phyloP scores from a whole-genome alignment of 2,113 vertebrate species.

The Ageneiosus marmoratus region DNA sequence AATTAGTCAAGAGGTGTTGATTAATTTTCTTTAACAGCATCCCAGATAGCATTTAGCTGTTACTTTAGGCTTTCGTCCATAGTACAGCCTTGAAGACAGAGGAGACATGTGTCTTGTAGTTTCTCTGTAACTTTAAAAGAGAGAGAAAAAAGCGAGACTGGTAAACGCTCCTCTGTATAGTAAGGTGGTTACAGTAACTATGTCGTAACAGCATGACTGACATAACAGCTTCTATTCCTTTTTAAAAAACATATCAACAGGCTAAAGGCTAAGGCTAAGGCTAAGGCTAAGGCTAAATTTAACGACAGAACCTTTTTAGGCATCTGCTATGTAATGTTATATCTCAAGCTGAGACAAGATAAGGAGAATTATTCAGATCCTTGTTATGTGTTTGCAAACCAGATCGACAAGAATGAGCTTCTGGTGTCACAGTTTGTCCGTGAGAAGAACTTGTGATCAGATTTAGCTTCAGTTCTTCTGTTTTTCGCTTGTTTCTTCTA shows the following conservation, averaged over 20 bases:
- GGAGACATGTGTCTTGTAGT: not conserved
- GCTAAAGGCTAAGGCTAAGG: too few relatives aligned
- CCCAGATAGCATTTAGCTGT: not conserved
- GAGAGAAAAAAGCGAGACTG: not conserved
- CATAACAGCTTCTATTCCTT: not conserved
- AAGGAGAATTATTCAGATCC: not conserved
- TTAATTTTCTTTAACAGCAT: not conserved
- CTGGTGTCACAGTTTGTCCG: not conserved
- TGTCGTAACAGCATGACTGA: not conserved
- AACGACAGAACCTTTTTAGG: not conserved
- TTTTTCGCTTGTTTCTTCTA: not conserved
- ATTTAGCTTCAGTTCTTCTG: not conserved
- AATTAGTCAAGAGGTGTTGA: not conserved
- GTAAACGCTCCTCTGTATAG: not conserved
- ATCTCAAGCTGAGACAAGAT: not conserved
- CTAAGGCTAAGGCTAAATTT: not conserved
- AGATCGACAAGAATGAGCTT: not conserved
- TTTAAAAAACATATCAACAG: not conserved
- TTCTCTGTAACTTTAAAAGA: not conserved
- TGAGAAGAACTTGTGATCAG: not conserved
- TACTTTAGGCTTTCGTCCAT: not conserved
- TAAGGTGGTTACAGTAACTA: not conserved
- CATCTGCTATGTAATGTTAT: not conserved
- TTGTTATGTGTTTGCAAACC: not conserved
- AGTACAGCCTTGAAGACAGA: not conserved